Evolutionary conservation across 1,140 invertebrate species (phyloP).

Genomic region (Monochamus saltuarius): DNA sequence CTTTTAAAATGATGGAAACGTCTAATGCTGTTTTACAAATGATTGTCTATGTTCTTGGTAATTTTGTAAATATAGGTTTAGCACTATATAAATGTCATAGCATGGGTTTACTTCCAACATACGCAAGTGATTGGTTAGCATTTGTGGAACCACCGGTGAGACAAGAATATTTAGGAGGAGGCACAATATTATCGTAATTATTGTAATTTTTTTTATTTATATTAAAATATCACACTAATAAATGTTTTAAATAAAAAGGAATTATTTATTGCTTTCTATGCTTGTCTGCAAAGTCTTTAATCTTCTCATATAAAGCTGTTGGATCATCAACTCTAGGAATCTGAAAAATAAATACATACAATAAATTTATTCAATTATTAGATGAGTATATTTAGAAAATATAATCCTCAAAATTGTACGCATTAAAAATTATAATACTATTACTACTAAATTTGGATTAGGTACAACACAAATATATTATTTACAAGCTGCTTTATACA

Average conservation of each 20-base stretch:
- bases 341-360: slow-evolving; percentile 59
- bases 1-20: slow-evolving; percentile 97
- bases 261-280: slow-evolving; percentile 57
- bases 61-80: slow-evolving; percentile 88
- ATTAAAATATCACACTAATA: slow-evolving; percentile 21
- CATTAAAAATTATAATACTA: no score
- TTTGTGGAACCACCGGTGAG: slow-evolving; percentile 91
- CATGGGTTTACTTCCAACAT: slow-evolving; percentile 96
- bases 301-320: slow-evolving; percentile 63
- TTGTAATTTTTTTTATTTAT: slow-evolving; percentile 33
- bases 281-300: slow-evolving; percentile 68
- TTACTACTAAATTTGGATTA: no score
- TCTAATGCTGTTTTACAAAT: slow-evolving; percentile 88
- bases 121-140: slow-evolving; percentile 98
- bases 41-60: slow-evolving; percentile 92
- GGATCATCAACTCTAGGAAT: slow-evolving; percentile 82
- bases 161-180: slow-evolving; percentile 86
- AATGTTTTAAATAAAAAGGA: slow-evolving; percentile 21
- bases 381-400: no score
- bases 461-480: no score
- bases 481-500: no score
- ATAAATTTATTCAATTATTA: no score
- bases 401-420: no score
- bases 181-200: slow-evolving; percentile 66
- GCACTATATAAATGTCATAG: slow-evolving; percentile 98